Evolutionary conservation across 2,113 vertebrate species (phyloP).

Genomic region (Festucalex cinctus): DNA sequence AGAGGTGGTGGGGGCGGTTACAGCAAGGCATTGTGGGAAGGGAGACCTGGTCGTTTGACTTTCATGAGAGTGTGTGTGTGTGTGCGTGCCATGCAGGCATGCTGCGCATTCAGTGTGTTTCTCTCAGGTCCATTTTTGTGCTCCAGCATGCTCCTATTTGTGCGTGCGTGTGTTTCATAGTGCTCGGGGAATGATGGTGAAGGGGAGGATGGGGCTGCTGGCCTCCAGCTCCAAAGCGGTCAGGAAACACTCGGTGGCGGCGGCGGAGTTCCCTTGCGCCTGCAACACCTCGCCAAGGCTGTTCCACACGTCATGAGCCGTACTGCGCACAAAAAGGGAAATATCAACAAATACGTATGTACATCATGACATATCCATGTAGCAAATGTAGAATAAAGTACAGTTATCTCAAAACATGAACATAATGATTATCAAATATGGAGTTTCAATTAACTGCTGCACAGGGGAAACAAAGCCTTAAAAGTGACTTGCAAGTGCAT

Average conservation of each 20-base stretch:
- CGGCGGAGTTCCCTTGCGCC: constrained; percentile 89
- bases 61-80: constrained; percentile 11
- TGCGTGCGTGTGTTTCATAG: constrained; percentile 73
- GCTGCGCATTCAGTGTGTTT: constrained; percentile 20
- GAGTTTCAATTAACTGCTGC: neutral
- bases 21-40: constrained; percentile 47
- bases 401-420: neutral
- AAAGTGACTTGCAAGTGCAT: no score
- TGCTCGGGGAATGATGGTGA: constrained; percentile 91
- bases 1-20: neutral
- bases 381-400: no score
- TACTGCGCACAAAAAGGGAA: constrained; percentile 57
- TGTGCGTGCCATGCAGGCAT: constrained; percentile 28
- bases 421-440: no score
- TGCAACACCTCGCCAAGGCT: constrained; percentile 95
- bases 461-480: no score
- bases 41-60: neutral
- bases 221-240: constrained; percentile 96
- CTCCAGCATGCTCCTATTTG: constrained; percentile 8
- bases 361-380: no score
- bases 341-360: no score
- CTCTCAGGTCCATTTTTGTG: constrained; percentile 5
- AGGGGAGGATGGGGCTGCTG: constrained; percentile 93
- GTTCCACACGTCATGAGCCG: constrained; percentile 96
- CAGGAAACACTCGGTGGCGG: constrained; percentile 94